phyloP scores from a whole-genome alignment of 2,113 vertebrate species.

The Corvus moneduloides region DNA sequence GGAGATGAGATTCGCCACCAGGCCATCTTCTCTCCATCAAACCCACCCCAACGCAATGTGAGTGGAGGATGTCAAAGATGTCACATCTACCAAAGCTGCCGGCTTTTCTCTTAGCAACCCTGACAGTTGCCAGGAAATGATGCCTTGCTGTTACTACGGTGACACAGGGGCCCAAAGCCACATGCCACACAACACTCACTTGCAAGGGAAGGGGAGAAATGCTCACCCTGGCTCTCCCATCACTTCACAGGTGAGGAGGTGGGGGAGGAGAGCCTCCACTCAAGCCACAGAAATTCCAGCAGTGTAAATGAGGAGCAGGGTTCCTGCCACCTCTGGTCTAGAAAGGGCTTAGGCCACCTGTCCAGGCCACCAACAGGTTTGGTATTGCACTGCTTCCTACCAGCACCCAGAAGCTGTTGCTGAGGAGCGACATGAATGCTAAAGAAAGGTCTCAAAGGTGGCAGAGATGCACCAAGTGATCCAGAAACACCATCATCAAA shows the following conservation, averaged over 20 bases:
- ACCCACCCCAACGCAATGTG: not conserved
- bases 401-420: not conserved
- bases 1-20: not conserved
- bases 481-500: not conserved
- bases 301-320: not conserved
- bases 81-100: not conserved
- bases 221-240: not conserved
- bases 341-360: not conserved
- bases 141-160: not conserved
- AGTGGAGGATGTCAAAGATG: not conserved
- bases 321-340: not conserved
- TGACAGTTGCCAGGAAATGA: constrained; percentile 24
- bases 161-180: constrained; percentile 21
- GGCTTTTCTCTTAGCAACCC: constrained; percentile 37
- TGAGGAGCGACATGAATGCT: not conserved
- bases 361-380: not conserved
- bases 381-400: not conserved
- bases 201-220: not conserved
- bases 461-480: not conserved
- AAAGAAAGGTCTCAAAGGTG: not conserved
- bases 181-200: not conserved
- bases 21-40: not conserved
- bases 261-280: not conserved
- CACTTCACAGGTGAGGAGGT: not conserved
- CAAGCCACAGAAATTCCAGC: not conserved